These are phyloP conservation scores for Rotaria sp. DNA, from an alignment of 2,888 invertebrate genomes.

Conservation along the genomic window DNA sequence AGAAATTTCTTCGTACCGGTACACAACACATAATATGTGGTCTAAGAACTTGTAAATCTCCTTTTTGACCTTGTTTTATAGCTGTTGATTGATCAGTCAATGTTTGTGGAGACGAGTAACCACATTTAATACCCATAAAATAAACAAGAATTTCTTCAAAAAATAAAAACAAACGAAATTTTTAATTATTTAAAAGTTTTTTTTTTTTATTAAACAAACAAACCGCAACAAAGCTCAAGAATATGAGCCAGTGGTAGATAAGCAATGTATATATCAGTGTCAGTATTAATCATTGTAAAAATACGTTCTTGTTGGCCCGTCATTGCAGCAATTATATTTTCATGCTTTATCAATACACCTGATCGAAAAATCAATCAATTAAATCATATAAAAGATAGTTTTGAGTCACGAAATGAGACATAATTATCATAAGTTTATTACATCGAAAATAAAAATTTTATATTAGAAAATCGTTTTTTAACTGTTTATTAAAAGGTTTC, in stretches of 20 bases:
- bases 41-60: constrained; percentile 79
- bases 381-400: not conserved
- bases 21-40: constrained; percentile 94
- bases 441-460: no score
- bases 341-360: constrained; percentile 39
- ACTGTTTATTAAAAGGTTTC: no score
- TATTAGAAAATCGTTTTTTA: no score
- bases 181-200: not conserved
- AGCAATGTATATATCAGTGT: constrained; percentile 62
- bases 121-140: constrained; percentile 53
- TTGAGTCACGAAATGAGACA: not conserved
- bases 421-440: constrained; percentile 48
- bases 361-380: not conserved
- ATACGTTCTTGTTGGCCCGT: constrained; percentile 27
- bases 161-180: not conserved
- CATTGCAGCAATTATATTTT: constrained; percentile 33
- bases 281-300: constrained; percentile 7
- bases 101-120: constrained; percentile 89
- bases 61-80: constrained; percentile 85
- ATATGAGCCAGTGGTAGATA: constrained; percentile 94
- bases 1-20: constrained; percentile 62
- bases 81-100: constrained; percentile 70
- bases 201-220: not conserved
- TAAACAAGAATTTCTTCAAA: constrained; percentile 26
- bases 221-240: constrained; percentile 66